A percentile compares a stretch with the other conserved stretches of the same genome.
Evolutionary conservation across 2,797 vertebrate genomes (phyloP).

Genomic region (Enteromius fasciolatus): DNA sequence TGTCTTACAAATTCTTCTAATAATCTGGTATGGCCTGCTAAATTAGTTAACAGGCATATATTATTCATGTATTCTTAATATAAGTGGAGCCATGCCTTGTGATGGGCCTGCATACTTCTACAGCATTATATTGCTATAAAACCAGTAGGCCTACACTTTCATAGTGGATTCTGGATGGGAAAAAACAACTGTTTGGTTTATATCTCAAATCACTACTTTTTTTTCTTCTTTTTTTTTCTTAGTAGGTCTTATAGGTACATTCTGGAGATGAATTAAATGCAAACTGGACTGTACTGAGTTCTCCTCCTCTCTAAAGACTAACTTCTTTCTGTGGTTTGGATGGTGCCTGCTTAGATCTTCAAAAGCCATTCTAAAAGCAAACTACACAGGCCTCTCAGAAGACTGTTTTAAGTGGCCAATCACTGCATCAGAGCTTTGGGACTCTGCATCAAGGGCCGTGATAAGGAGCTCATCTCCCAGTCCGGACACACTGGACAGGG

Average conservation of each 20-base stretch:
- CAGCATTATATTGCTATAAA: constrained; percentile 27
- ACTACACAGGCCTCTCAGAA: constrained; percentile 28
- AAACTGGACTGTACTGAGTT: constrained; percentile 3
- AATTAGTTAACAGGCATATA: constrained; percentile 45
- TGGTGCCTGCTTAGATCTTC: constrained; percentile 51
- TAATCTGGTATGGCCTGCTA: constrained; percentile 30
- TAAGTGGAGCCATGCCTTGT: constrained; percentile 28
- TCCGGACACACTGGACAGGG: background rate
- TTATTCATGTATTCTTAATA: constrained; percentile 30
- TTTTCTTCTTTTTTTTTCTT: background rate
- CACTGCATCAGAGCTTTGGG: constrained; percentile 23
- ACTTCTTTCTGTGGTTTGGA: constrained; percentile 26
- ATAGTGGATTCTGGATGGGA: constrained; percentile 32
- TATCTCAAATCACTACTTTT: constrained; percentile 12
- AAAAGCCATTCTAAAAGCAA: constrained; percentile 52
- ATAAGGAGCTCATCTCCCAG: constrained; percentile 28
- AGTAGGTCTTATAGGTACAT: background rate
- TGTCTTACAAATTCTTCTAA: constrained; percentile 38
- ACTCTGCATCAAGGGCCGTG: constrained; percentile 13
- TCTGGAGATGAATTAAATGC: constrained; percentile 23
- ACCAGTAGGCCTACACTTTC: constrained; percentile 16
- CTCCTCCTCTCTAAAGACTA: constrained; percentile 27
- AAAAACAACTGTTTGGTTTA: constrained; percentile 8
- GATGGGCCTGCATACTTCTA: constrained; percentile 1
- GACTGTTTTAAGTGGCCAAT: constrained; percentile 37